These are phyloP conservation scores for Lapara coniferarum DNA, from an alignment of 2,888 invertebrate species.

Conservation along the genomic window DNA sequence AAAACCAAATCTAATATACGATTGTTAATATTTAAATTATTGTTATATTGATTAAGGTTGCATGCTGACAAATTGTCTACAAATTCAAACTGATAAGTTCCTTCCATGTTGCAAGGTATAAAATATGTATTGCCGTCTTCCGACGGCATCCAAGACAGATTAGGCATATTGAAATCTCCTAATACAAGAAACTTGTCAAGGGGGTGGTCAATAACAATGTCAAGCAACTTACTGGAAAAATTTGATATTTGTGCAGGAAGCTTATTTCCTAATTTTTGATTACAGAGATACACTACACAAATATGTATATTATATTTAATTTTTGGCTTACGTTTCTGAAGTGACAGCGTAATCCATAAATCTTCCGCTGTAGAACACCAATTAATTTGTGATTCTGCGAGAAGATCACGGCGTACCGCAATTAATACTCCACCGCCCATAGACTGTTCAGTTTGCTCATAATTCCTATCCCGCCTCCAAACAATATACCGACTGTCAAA, in stretches of 20 bases:
- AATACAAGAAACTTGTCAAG: neutral
- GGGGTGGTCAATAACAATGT: neutral
- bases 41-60: neutral
- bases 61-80: neutral
- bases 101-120: neutral
- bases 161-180: neutral
- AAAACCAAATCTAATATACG: neutral
- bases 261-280: neutral
- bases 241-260: neutral
- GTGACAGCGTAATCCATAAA: neutral
- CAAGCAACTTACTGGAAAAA: neutral
- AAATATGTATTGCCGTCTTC: neutral
- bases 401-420: too few relatives aligned
- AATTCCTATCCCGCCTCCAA: too few relatives aligned
- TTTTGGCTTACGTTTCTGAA: constrained; percentile 4
- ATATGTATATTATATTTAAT: neutral
- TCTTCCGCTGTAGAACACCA: constrained; percentile 1
- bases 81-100: constrained; percentile 1
- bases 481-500: too few relatives aligned
- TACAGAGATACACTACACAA: neutral
- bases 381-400: too few relatives aligned
- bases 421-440: too few relatives aligned
- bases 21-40: neutral
- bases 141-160: neutral
- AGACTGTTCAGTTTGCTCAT: too few relatives aligned